Evolutionary conservation across 35 echinoderm and acorn worm species (phyloP), one percentile per base, ranked within the genome.

Genomic region (Stichopus chloronotus): DNA sequence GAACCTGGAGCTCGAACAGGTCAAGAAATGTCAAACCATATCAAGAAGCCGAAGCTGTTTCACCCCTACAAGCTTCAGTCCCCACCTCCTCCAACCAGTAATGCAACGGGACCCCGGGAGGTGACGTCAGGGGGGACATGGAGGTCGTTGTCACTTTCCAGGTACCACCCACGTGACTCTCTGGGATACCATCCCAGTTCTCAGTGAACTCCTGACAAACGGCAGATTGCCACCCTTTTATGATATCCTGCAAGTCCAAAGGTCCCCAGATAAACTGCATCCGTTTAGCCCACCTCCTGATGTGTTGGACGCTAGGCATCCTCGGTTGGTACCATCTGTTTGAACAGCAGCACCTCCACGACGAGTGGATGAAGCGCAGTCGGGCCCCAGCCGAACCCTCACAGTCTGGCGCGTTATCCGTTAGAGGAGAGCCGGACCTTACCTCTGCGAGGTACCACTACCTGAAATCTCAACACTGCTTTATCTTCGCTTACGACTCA

Each of bases 31-130:
- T 78, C 90, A 2, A 91, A 58, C 59, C 71, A 78, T 54, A 77
- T 91, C 2, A 91, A 91, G 71, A 91, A 91, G 57, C 90, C 90
- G 7, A 91, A 91, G 24, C 17, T 91, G 16, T 91, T 91, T 72
- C 90, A 91, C 79, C 90, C 90, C 22, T 91, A 91, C 56, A 91
- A 91, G 58, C 22, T 91, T 54, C 90, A 77, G 14, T 79, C 87
- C n/a, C 52, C 59, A 1, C 52, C 59, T 6, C 65, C 22, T 53
- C 7, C 90, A 56, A 79, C 90, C 10, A 25, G 19, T 23, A 53
- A 9, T 24, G 52, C 76, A 3, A 89, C 87, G 0, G 59, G 59
- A 71, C 71, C 87, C 3, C 5, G 87, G 61, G 87, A 69, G 7
- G 52, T 55, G 54, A 43, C 90, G 17, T 58, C 90, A 59, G 87